phyloP scores from a whole-genome alignment of 2,113 vertebrate genomes.

The Myanophis thanlyinensis region DNA sequence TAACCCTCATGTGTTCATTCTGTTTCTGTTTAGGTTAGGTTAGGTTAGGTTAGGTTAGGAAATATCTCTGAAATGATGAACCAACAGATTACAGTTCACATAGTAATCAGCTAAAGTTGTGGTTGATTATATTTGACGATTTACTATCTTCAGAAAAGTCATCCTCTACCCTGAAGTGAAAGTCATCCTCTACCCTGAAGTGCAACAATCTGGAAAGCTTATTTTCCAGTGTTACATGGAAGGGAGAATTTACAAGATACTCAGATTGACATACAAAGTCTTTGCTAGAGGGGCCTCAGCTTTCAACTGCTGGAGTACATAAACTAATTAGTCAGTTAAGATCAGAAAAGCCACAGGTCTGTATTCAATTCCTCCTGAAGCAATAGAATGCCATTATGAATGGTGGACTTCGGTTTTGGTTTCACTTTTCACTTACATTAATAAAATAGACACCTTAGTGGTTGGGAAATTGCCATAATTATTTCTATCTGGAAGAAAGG shows the following conservation, averaged over 20 bases:
- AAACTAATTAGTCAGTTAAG: neutral
- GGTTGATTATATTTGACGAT: neutral
- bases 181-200: neutral
- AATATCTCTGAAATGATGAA: neutral
- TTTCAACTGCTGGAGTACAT: neutral
- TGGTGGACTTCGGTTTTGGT: neutral
- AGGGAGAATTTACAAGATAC: neutral
- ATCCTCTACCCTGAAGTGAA: neutral
- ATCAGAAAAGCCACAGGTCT: neutral
- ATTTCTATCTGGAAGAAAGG: neutral
- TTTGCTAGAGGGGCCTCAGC: neutral
- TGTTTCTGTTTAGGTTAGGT: neutral
- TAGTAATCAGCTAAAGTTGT: neutral
- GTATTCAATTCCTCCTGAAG: neutral
- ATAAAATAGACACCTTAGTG: neutral
- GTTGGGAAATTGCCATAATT: neutral
- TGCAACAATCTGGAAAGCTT: neutral
- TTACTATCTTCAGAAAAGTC: neutral
- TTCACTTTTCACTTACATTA: neutral
- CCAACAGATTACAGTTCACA: neutral
- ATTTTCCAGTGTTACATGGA: neutral
- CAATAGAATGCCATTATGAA: neutral
- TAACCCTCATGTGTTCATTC: neutral
- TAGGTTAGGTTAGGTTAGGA: neutral
- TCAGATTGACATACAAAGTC: neutral